Evolutionary conservation across 1,140 invertebrate genomes (phyloP).

Genomic region (Drosophila kohkoa): DNA sequence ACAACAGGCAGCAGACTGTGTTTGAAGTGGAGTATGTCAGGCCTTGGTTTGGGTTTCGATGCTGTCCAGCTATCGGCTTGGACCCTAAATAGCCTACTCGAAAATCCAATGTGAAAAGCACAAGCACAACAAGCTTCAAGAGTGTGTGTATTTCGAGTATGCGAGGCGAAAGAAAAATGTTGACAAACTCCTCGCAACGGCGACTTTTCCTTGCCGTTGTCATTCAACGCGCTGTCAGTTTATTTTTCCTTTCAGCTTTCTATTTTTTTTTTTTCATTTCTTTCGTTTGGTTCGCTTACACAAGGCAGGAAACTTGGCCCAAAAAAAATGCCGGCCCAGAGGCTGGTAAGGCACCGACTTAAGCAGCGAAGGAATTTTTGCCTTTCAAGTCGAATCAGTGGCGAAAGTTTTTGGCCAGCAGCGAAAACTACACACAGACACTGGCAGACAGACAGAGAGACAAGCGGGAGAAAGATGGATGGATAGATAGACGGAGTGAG

Average conservation of each 20-base stretch:
- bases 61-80: slow-evolving; percentile 46
- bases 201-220: slow-evolving; percentile 66
- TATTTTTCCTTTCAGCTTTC: slow-evolving; percentile 54
- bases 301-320: slow-evolving; percentile 39
- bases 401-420: slow-evolving; percentile 61
- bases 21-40: slow-evolving; percentile 37
- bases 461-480: slow-evolving; percentile 10
- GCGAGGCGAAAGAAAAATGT: slow-evolving; percentile 58
- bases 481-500: slow-evolving; percentile 15
- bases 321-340: slow-evolving; percentile 23
- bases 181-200: slow-evolving; percentile 70
- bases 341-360: slow-evolving; percentile 22
- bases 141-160: slow-evolving; percentile 12
- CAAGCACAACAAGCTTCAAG: slow-evolving; percentile 45
- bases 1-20: slow-evolving; percentile 42
- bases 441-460: slow-evolving; percentile 18
- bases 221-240: slow-evolving; percentile 80
- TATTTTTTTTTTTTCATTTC: slow-evolving; percentile 10
- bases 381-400: slow-evolving; percentile 58
- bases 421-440: slow-evolving; percentile 60
- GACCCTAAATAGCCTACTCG: slow-evolving; percentile 57
- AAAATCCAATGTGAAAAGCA: slow-evolving; percentile 41
- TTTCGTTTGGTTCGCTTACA: slow-evolving; percentile 5
- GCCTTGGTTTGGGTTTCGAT: slow-evolving; percentile 14
- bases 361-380: slow-evolving; percentile 53